phyloP scores from a whole-genome alignment of 2,797 vertebrate species.

The Argyrosomus regius region DNA sequence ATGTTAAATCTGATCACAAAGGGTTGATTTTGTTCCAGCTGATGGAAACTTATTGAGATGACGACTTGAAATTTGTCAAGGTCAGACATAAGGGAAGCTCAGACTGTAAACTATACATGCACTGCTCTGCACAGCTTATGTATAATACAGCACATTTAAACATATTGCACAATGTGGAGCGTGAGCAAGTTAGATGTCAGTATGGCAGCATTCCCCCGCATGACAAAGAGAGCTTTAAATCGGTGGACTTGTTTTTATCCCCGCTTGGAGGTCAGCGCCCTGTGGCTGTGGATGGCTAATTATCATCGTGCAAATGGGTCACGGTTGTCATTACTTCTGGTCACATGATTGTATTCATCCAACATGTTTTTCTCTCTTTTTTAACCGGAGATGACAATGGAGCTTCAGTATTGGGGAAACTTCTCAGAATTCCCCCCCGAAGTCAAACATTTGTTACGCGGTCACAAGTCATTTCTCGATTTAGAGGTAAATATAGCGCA shows the following conservation, averaged over 20 bases:
- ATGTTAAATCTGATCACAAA: conserved; percentile 51
- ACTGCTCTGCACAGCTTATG: neutral
- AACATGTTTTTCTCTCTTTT: conserved; percentile 60
- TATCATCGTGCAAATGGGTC: conserved; percentile 76
- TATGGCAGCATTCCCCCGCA: neutral
- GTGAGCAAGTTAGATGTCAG: conserved; percentile 17
- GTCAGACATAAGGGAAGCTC: conserved; percentile 2
- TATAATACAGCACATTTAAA: conserved; percentile 4
- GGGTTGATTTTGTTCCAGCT: conserved; percentile 38
- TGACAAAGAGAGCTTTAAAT: conserved; percentile 66
- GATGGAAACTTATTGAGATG: conserved; percentile 26
- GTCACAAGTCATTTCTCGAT: conserved; percentile 63
- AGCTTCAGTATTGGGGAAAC: conserved; percentile 60
- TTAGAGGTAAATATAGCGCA: conserved; percentile 13
- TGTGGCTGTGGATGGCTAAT: conserved; percentile 73
- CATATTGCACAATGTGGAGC: neutral
- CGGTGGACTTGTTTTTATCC: conserved; percentile 54
- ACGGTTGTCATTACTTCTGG: conserved; percentile 77
- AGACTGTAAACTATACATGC: conserved; percentile 20
- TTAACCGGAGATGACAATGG: conserved; percentile 60
- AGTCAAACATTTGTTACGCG: conserved; percentile 57
- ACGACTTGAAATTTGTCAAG: conserved; percentile 49
- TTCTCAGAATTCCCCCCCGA: conserved; percentile 59
- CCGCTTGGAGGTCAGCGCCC: conserved; percentile 74
- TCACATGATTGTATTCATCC: conserved; percentile 79